Evolutionary conservation across 2,888 invertebrate species (phyloP), one percentile per base, ranked within the genome.

Genomic region (Trichacis sp.): DNA sequence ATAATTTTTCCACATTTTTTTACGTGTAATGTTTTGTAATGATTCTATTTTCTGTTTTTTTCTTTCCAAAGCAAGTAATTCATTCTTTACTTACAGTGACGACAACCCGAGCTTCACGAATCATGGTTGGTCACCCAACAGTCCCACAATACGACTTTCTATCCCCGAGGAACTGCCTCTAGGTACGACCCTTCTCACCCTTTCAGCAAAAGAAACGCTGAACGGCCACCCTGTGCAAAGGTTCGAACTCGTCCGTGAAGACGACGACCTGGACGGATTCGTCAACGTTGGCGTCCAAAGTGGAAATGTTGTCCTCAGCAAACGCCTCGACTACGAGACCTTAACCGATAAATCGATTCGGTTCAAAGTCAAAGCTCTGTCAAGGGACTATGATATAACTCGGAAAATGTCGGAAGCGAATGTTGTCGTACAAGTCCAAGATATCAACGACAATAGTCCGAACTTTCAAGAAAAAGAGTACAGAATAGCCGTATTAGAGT

Each of bases 361-460:
- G 17, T 86, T 87, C 63, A 84, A 85, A 78, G 87, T 87, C 9
- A 79, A 85, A 56, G 87, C 87, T 60, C 81, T 74, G 63, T 84
- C 77, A 55, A 84, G 77, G 50, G 83, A 74, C 70, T 85, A 73
- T 69, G 86, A 78, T 70, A 83, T 76, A 73, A 84, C 84, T 5
- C 73, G 80, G 14, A 88, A 89, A 63, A 88, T 88, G 77, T 90
- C 90, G 40, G 87, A 88, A 51, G 92, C 92, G 0, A 89, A 89
- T 65, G 87, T 94, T 1, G 87, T 89, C 40, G 88, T 93, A 18
- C 89, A 89, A 68, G 89, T 94, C 0, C 86, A 89, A 50, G 93
- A 94, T 77, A 87, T 91, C 0, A 94, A 94, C 77, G 94, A 94
- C 75, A 93, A 94, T 79, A 87, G 88, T 62, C 94, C 94, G 0